Evolutionary conservation across 2,888 invertebrate genomes (phyloP), one percentile per base, ranked within the genome.

Genomic region (Notodonta dromedarius): DNA sequence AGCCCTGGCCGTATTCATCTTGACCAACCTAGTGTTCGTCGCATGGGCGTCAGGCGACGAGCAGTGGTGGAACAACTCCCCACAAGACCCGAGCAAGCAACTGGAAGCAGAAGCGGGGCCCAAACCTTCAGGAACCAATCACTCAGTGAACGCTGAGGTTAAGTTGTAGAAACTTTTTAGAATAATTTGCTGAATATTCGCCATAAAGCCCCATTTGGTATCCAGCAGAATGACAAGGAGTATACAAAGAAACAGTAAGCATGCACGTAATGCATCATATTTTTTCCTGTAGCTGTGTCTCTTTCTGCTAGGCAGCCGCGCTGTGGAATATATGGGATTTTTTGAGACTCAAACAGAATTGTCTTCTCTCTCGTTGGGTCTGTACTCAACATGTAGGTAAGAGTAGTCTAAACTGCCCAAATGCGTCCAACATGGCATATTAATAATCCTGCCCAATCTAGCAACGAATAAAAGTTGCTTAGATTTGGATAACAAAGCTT

Each of bases 11-110:
- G 95, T 97, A 1, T 96, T 97, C 79, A 85, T 95, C n/a, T 76
- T 95, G 0, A 96, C 97, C 0, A 97, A 96, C 82, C 66, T 96
- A 2, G 91, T 97, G 9, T 98, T 96, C 83, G 90, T 96, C 1
- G 78, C 96, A 9, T 97, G 95, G 90, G 97, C 96, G 0, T 96
- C 96, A 12, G 97, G 96, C 0, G 96, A 97, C 58, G 94, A 96
- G 44, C 97, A 98, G 74, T 94, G 95, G 79, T 98, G 97, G 97
- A 97, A 97, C 84, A 94, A 94, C 65, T 88, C 84, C 2, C 57
- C 79, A 0, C 82, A 87, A 63, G 91, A 93, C 60, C 79, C 88
- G 0, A 83, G 69, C 63, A 89, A 89, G 57, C 85, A 84, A 44
- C 79, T 80, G 58, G 88, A 89, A 60, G 79, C 84, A 0, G 90